phyloP scores from a whole-genome alignment of 2,888 invertebrate species.

The Drosophila merina region DNA sequence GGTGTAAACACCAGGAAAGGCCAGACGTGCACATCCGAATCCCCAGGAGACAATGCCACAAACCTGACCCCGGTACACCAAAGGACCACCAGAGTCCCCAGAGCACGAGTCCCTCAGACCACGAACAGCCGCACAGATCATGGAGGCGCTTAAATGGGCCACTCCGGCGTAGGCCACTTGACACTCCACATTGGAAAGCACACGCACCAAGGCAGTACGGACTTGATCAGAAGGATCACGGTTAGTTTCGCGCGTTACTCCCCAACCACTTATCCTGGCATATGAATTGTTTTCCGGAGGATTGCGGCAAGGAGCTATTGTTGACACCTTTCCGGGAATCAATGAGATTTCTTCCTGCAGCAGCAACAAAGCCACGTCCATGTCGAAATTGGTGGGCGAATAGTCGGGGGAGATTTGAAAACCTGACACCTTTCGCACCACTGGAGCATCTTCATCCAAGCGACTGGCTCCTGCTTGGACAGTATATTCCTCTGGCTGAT shows the following conservation, averaged over 20 bases:
- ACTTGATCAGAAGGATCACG: conserved; percentile 67
- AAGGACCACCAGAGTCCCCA: conserved; percentile 83
- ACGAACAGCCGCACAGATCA: conserved; percentile 79
- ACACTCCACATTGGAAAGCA: conserved; percentile 65
- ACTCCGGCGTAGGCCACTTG: conserved; percentile 52
- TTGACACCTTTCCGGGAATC: conserved; percentile 46
- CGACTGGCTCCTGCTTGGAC: conserved; percentile 73
- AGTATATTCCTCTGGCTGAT: conserved; percentile 51
- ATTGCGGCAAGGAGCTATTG: conserved; percentile 59
- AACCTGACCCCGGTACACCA: conserved; percentile 75
- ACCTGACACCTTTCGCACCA: conserved; percentile 42
- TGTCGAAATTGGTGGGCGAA: conserved; percentile 63
- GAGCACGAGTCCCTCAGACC: conserved; percentile 79
- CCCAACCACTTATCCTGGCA: conserved; percentile 80
- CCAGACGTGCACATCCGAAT: conserved; percentile 73
- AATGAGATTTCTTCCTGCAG: conserved; percentile 40
- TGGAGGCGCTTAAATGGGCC: conserved; percentile 71
- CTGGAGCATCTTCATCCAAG: conserved; percentile 55
- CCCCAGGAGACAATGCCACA: conserved; percentile 89
- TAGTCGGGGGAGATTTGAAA: conserved; percentile 55
- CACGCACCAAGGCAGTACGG: conserved; percentile 67
- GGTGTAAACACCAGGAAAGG: conserved; percentile 79
- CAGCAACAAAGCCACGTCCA: conserved; percentile 79
- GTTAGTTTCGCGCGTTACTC: conserved; percentile 63
- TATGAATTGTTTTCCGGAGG: conserved; percentile 57